Evolutionary conservation across 1,140 invertebrate genomes (phyloP).

Genomic region (Drosophila pseudoananassae): DNA sequence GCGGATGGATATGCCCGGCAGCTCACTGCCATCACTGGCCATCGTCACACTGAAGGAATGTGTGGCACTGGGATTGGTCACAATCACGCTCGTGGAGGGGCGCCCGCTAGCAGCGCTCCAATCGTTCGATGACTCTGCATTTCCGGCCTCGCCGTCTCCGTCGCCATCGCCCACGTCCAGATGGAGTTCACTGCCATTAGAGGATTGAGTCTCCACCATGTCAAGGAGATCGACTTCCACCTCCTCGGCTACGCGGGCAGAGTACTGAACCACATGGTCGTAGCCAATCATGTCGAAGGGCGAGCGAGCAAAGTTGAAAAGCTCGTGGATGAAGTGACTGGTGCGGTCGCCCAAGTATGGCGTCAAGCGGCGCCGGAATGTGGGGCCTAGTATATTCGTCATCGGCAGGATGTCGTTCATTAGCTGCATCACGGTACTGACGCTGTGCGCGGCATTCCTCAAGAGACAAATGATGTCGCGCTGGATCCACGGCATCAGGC

Average conservation of each 20-base stretch:
- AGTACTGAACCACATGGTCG: slow-evolving; percentile 87
- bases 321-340: slow-evolving; percentile 95
- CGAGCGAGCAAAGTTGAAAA: slow-evolving; percentile 93
- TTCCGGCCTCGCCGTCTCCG: slow-evolving; percentile 12
- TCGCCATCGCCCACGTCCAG: slow-evolving; percentile 32
- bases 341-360: slow-evolving; percentile 86
- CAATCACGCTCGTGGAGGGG: slow-evolving; percentile 69
- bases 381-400: slow-evolving; percentile 89
- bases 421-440: slow-evolving; percentile 88
- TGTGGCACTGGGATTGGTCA: slow-evolving; percentile 72
- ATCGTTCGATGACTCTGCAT: slow-evolving; percentile 31
- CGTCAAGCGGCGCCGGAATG: slow-evolving; percentile 88
- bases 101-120: slow-evolving; percentile 34
- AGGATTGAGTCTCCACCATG: slow-evolving; percentile 57
- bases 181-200: slow-evolving; percentile 34
- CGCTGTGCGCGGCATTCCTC: slow-evolving; percentile 87
- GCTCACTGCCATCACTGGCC: slow-evolving; percentile 68
- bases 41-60: slow-evolving; percentile 72
- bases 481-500: slow-evolving; percentile 94
- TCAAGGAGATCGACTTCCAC: slow-evolving; percentile 69
- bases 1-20: slow-evolving; percentile 67
- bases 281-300: slow-evolving; percentile 93
- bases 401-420: slow-evolving; percentile 89
- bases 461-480: slow-evolving; percentile 90
- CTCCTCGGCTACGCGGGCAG: slow-evolving; percentile 66